Conservation (phyloP, 2,888 invertebrate genomes). For the Sisyra nigra region DNA sequence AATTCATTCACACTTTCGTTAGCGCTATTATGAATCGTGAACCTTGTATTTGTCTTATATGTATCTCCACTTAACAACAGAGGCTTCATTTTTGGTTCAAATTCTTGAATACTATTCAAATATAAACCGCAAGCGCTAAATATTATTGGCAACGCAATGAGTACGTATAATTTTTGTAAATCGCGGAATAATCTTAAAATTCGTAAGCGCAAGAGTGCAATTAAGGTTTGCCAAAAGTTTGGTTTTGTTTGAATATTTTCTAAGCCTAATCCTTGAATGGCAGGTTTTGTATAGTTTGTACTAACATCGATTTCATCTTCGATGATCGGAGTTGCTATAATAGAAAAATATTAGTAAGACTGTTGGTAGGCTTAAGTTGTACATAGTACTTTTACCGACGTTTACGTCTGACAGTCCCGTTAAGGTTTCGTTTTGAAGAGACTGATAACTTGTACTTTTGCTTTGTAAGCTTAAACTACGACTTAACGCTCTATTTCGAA, state of each 20-base stretch:
- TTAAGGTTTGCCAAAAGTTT: constrained; percentile 42
- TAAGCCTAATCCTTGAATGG: constrained; percentile 38
- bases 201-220: constrained; percentile 49
- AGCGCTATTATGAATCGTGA: constrained; percentile 44
- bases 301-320: constrained; percentile 6
- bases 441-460: constrained; percentile 60
- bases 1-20: constrained; percentile 22
- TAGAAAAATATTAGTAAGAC: constrained; percentile 10
- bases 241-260: constrained; percentile 48
- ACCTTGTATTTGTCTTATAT: constrained; percentile 38
- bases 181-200: constrained; percentile 49
- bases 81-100: constrained; percentile 44
- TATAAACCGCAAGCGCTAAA: constrained; percentile 53
- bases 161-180: constrained; percentile 55
- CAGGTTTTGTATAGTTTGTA: constrained; percentile 23
- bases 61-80: constrained; percentile 43
- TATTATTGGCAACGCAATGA: constrained; percentile 52
- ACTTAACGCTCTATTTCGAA: constrained; percentile 51
- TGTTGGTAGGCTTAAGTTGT: constrained; percentile 1
- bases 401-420: constrained; percentile 14
- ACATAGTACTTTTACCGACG: constrained; percentile 20
- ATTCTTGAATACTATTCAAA: constrained; percentile 39
- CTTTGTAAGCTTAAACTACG: constrained; percentile 55
- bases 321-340: constrained; percentile 8
- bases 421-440: constrained; percentile 38